Base-by-base conservation (phyloP, 2,113 vertebrate genomes). In the Enhydra lutris region DNA sequence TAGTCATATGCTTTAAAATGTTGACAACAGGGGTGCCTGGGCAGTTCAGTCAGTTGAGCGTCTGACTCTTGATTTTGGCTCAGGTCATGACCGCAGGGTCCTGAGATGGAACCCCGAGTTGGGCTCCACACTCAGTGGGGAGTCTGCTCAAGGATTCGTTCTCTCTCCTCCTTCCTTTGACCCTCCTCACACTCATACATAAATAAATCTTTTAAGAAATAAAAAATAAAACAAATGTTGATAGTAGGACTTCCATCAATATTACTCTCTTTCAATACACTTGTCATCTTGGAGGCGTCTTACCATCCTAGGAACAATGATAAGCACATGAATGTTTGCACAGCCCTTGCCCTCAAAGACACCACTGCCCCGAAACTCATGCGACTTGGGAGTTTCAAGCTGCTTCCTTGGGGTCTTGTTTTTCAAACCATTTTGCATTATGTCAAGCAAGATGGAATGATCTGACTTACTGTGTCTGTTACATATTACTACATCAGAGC, bases 361-460 rank as follows among this genome's bases (percentile, higher is more conserved):
- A 47, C 31, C 24, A 42, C 26, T 79, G 55, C 6, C 36, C 45
- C 39, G 47, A 83, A 55, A 50, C 18, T 42, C 11, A 0, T 0
- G 1, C 57, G 34, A 29, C 36, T 29, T 89, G 4, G 5, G 7
- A 80, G 5, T 88, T 94, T 57, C 21, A 65, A 42, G 21, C 55
- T 57, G 34, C 47, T 69, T 79, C 42, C 65, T 50, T 65, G 39
- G 86, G 21, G 7, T 73, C 8, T 73, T 23, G 12, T 88, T 84
- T 71, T 26, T 23, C 21, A 79, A 97, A 31, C 18, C 52, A 67
- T 88, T 82, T 94, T 74, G 45, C 14, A n/a, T 92, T 86, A 42
- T 92, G 79, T 93, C 82, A 86, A 61, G 69, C 52, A 81, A 93
- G 78, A 89, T 13, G n/a, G 26, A 85, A 63, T 91, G 89, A 94